Conservation (phyloP, 2,888 invertebrate species). For the Mesochorus sp. region DNA sequence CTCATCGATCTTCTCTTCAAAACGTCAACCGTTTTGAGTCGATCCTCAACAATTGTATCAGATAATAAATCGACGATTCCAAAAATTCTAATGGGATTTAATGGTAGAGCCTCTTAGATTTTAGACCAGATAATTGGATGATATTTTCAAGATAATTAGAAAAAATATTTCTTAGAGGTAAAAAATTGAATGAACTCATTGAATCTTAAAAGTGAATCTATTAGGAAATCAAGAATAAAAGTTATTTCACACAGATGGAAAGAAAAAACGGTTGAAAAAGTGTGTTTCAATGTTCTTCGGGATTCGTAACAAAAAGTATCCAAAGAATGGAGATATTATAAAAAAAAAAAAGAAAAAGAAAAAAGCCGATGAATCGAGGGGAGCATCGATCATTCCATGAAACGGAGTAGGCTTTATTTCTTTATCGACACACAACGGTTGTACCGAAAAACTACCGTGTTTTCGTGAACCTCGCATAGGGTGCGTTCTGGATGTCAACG, state of each 20-base stretch:
- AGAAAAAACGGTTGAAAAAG: conserved; percentile 14
- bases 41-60: conserved; percentile 6
- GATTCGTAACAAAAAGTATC: conserved; percentile 1
- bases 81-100: too few relatives aligned
- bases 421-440: conserved; percentile 68
- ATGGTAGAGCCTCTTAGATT: too few relatives aligned
- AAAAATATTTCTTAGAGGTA: neutral
- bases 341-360: conserved; percentile 27
- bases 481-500: conserved; percentile 72
- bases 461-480: conserved; percentile 59
- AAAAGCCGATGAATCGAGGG: conserved; percentile 43
- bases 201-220: conserved; percentile 1
- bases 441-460: conserved; percentile 54
- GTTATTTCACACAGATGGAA: neutral
- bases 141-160: neutral
- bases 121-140: too few relatives aligned
- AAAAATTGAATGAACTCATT: conserved; percentile 1
- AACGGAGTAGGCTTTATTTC: conserved; percentile 67
- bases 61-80: neutral
- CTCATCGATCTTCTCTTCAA: conserved; percentile 9
- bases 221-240: conserved; percentile 1
- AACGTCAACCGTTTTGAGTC: conserved; percentile 12
- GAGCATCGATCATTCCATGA: conserved; percentile 69
- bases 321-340: conserved; percentile 44
- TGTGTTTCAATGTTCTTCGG: conserved; percentile 24